These are phyloP conservation scores for Psephotus haematonotus DNA, from an alignment of 2,113 vertebrate genomes.

Conservation along the genomic window DNA sequence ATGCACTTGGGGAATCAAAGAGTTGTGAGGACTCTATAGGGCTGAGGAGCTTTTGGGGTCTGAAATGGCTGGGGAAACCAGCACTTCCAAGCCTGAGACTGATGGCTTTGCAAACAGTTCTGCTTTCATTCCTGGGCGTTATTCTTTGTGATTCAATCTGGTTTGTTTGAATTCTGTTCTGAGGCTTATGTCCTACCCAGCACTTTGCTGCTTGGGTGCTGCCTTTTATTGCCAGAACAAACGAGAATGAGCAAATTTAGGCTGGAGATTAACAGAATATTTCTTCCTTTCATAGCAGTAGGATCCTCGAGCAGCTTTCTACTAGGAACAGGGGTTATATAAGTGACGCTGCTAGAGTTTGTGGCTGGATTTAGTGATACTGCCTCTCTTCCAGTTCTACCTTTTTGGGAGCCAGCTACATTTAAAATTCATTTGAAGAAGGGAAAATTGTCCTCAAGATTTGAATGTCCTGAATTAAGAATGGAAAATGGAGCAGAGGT, in stretches of 20 bases:
- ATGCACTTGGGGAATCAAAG: not conserved
- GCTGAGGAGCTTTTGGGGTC: not conserved
- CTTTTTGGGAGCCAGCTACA: not conserved
- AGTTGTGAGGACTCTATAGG: not conserved
- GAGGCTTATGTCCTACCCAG: not conserved
- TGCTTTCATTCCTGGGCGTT: not conserved
- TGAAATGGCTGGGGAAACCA: not conserved
- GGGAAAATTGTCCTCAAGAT: not conserved
- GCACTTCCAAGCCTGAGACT: not conserved
- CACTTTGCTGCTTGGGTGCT: not conserved
- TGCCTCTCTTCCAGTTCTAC: not conserved
- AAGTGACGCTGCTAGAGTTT: not conserved
- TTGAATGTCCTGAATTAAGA: constrained; percentile 4
- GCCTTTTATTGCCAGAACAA: not conserved
- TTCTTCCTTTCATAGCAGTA: constrained; percentile 31
- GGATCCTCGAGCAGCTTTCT: not conserved
- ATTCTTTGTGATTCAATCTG: constrained; percentile 1
- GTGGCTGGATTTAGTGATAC: not conserved
- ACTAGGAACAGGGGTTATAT: not conserved
- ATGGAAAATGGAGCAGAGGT: not conserved
- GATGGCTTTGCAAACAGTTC: constrained; percentile 22
- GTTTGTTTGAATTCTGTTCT: constrained; percentile 24
- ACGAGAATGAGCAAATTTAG: constrained; percentile 14
- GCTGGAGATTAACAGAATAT: not conserved
- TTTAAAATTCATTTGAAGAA: not conserved